Evolutionary conservation across 1,140 invertebrate species (phyloP).

Genomic region (Bicyclus anynana): DNA sequence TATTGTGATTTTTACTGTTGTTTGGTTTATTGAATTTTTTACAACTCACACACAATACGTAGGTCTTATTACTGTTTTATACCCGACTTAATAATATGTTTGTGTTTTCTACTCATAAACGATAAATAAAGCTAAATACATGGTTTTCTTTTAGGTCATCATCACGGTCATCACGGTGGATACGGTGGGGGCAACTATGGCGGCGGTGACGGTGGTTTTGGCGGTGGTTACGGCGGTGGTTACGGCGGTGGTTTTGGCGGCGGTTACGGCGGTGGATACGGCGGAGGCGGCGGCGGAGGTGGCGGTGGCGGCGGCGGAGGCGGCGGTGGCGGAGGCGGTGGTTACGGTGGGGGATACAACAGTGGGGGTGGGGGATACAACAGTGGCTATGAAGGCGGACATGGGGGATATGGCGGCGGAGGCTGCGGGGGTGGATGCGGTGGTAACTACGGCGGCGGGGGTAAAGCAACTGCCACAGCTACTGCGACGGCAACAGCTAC

Average conservation of each 20-base stretch:
- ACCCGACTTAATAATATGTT: too few relatives aligned
- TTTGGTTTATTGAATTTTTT: too few relatives aligned
- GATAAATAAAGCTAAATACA: too few relatives aligned
- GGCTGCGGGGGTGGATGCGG: slow-evolving; percentile 25
- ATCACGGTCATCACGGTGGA: slow-evolving; percentile 22
- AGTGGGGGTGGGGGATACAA: slow-evolving; percentile 17
- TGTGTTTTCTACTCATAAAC: too few relatives aligned
- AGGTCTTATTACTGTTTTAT: too few relatives aligned
- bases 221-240: slow-evolving; percentile 25
- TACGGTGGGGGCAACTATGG: slow-evolving; percentile 22
- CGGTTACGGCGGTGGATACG: slow-evolving; percentile 23
- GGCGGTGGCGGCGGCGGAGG: slow-evolving; percentile 17
- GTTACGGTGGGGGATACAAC: slow-evolving; percentile 18
- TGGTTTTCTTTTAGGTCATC: neutral
- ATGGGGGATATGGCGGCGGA: slow-evolving; percentile 13
- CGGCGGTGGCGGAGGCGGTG: slow-evolving; percentile 25
- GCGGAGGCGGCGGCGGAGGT: slow-evolving; percentile 21
- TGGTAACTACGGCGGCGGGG: slow-evolving; percentile 14
- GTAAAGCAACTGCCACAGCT: slow-evolving; percentile 6
- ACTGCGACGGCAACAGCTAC: slow-evolving; percentile 13
- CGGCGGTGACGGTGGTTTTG: slow-evolving; percentile 28
- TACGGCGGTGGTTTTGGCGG: slow-evolving; percentile 31
- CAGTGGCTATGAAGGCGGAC: slow-evolving; percentile 17
- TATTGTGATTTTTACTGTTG: too few relatives aligned
- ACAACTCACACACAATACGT: too few relatives aligned